Conservation (phyloP, 2,797 vertebrate species). For the Malurus splendens region DNA sequence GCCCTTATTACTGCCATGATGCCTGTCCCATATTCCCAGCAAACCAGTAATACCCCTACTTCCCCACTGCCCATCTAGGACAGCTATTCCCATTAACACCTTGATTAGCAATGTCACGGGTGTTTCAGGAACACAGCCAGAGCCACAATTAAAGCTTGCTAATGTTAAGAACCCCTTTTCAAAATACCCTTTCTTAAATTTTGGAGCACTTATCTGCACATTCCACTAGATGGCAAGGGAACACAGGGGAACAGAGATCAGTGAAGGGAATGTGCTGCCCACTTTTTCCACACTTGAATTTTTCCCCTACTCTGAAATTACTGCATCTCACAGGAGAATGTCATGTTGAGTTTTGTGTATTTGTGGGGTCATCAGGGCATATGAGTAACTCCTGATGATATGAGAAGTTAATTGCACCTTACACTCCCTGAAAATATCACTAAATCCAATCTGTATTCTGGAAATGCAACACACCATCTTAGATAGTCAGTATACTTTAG, state of each 20-base stretch:
- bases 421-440: neutral
- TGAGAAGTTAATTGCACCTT: neutral
- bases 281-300: neutral
- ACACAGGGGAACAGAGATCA: neutral
- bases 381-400: neutral
- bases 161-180: neutral
- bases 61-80: neutral
- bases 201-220: neutral
- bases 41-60: neutral
- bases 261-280: neutral
- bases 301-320: neutral
- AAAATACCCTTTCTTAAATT: neutral
- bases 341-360: fast-evolving
- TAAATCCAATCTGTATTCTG: neutral
- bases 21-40: neutral
- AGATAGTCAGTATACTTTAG: neutral
- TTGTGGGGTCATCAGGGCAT: neutral
- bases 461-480: neutral
- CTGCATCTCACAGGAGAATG: neutral
- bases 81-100: neutral
- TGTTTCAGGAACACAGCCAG: neutral
- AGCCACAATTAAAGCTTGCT: neutral
- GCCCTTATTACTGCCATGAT: neutral
- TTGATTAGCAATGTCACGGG: neutral
- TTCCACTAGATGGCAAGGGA: slow-evolving; percentile 49